These are phyloP conservation scores for Bugula neritina DNA, from an alignment of 2,888 invertebrate genomes.

Conservation along the genomic window DNA sequence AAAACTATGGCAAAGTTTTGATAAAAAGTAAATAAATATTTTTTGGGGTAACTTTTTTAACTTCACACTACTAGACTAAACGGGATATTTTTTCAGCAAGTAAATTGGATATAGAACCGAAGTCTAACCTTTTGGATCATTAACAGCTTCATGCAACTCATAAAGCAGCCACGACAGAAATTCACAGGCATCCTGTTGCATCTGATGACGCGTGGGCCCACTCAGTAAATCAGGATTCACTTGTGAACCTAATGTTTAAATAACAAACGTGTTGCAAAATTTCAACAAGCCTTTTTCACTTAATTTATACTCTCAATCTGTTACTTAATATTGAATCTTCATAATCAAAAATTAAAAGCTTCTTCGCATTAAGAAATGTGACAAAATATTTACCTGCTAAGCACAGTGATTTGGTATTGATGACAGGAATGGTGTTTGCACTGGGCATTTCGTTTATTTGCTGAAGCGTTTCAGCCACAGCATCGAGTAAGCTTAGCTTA, in stretches of 20 bases:
- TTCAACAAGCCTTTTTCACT: no score
- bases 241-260: constrained; percentile 25
- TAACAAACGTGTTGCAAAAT: no score
- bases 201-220: background rate
- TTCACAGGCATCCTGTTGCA: constrained; percentile 45
- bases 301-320: no score
- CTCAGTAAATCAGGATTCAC: constrained; percentile 24
- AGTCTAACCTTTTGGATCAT: constrained; percentile 30
- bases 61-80: no score
- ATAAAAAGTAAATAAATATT: no score
- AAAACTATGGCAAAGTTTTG: no score
- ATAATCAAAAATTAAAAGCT: no score
- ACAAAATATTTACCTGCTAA: background rate
- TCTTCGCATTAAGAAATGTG: no score
- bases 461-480: constrained; percentile 36
- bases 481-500: constrained; percentile 36
- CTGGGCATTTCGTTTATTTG: constrained; percentile 34
- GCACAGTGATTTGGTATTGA: background rate
- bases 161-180: constrained; percentile 48
- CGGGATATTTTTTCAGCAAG: no score
- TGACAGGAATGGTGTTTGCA: constrained; percentile 17
- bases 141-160: constrained; percentile 39
- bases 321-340: no score
- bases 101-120: no score
- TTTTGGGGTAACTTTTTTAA: no score